Evolutionary conservation across 1,140 invertebrate species (phyloP), one percentile per base, ranked within the genome.

Genomic region (Linepithema humile): DNA sequence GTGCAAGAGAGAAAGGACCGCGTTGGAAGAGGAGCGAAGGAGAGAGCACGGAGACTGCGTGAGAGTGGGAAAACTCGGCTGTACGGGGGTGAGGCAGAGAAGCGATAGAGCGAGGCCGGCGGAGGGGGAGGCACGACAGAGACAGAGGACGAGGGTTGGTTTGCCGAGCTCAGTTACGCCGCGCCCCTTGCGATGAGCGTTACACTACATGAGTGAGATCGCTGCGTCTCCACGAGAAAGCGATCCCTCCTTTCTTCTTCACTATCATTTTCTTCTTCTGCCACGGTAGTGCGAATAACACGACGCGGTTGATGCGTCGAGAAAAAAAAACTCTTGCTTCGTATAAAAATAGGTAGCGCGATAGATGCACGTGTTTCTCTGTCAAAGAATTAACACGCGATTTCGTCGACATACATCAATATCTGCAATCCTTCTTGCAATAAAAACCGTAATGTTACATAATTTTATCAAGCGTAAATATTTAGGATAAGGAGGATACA

Each of bases 121-220:
- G 9, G n/a, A 50, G 78, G 62, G 73, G 75, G 62, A 67, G 20
- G 62, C 60, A 60, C 72, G 87, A 64, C 74, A 45, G 89, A 88
- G 85, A 77, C 59, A 74, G 85, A 84, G 86, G 60, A 74, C 73
- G 86, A 89, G 88, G 89, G 91, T 92, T 87, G 91, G 91, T 83
- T 90, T 83, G 82, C 75, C 87, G 87, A 85, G 90, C 82, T 93
- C 93, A 94, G 93, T 94, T 92, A 91, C 93, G 93, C 93, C 93
- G 93, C 93, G 92, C 92, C 93, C 93, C 93, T 94, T 91, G 92
- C 91, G 92, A 93, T 85, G 91, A 91, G 93, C 93, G 93, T 92
- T 91, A 87, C 88, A 88, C 90, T 83, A 86, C 69, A 57, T 73
- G 38, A 85, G 87, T 84, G 84, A 83, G 87, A 74, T 73, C 50